Conservation (phyloP, 2,797 vertebrate species). For the Orestias chungarensis region DNA sequence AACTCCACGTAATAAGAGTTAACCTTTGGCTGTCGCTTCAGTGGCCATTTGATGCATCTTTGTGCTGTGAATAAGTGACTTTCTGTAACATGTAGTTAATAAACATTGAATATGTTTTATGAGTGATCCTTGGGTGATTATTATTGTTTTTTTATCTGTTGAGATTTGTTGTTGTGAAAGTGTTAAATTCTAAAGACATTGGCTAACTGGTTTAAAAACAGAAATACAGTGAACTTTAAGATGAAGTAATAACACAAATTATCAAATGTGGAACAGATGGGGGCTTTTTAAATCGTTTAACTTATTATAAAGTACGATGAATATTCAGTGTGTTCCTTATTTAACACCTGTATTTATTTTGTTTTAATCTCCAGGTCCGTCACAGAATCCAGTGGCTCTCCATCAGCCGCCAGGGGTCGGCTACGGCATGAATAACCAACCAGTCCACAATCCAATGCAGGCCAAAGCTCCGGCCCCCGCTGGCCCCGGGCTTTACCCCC, state of each 20-base stretch:
- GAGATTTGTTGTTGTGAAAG: too few species aligned
- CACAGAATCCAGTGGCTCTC: conserved; percentile 82
- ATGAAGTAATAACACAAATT: neutral
- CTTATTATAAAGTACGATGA: too few species aligned
- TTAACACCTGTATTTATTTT: conserved; percentile 5
- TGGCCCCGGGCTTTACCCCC: conserved; percentile 80
- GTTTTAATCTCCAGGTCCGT: conserved; percentile 82
- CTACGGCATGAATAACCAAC: conserved; percentile 78
- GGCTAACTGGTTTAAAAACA: neutral
- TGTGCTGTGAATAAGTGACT: neutral
- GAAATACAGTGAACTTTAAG: neutral
- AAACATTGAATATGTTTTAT: too few species aligned
- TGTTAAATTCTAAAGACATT: neutral
- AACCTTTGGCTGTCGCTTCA: conserved; percentile 18
- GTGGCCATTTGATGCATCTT: conserved; percentile 40
- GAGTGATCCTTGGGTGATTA: neutral
- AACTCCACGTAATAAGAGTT: conserved; percentile 59
- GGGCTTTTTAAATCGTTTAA: neutral
- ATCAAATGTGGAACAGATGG: neutral
- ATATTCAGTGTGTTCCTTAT: neutral
- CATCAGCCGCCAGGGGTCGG: conserved; percentile 82
- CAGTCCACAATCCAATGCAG: conserved; percentile 77
- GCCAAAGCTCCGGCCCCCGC: conserved; percentile 80
- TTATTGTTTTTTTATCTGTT: too few species aligned
- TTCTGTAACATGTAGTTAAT: neutral